Evolutionary conservation across 2,888 invertebrate species (phyloP).

Genomic region (Spatulosminthurus flaviceps): DNA sequence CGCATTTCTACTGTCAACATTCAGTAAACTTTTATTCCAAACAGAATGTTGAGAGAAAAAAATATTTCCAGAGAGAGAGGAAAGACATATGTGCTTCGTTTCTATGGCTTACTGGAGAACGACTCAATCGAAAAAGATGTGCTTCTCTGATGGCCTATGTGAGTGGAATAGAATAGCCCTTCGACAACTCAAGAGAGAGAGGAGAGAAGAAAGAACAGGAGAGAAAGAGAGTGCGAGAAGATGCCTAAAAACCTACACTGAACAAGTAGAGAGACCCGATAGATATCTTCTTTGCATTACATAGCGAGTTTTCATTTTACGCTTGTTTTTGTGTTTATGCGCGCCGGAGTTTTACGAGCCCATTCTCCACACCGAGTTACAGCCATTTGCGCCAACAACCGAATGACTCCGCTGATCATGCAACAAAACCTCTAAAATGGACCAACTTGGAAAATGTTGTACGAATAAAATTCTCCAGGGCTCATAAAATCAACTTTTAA

Average conservation of each 20-base stretch:
- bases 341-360: conserved; percentile 54
- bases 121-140: conserved; percentile 14
- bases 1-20: conserved; percentile 41
- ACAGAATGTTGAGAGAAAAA: conserved; percentile 32
- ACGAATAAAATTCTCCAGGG: conserved; percentile 48
- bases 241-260: conserved; percentile 34
- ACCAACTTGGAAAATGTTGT: conserved; percentile 52
- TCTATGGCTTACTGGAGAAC: conserved; percentile 20
- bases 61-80: background rate
- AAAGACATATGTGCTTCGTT: conserved; percentile 12
- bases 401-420: conserved; percentile 48
- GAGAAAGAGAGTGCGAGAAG: conserved; percentile 30
- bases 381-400: conserved; percentile 50
- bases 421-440: conserved; percentile 49
- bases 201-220: background rate
- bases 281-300: conserved; percentile 43
- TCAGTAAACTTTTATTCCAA: conserved; percentile 41
- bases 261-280: conserved; percentile 37
- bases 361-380: conserved; percentile 55
- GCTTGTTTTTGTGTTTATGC: conserved; percentile 59
- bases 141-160: conserved; percentile 25
- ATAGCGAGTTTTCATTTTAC: conserved; percentile 53
- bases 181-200: conserved; percentile 15
- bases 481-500: conserved; percentile 53
- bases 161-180: conserved; percentile 32